Evolutionary conservation across 2,888 invertebrate genomes (phyloP).

Genomic region (Tenthredo notha): DNA sequence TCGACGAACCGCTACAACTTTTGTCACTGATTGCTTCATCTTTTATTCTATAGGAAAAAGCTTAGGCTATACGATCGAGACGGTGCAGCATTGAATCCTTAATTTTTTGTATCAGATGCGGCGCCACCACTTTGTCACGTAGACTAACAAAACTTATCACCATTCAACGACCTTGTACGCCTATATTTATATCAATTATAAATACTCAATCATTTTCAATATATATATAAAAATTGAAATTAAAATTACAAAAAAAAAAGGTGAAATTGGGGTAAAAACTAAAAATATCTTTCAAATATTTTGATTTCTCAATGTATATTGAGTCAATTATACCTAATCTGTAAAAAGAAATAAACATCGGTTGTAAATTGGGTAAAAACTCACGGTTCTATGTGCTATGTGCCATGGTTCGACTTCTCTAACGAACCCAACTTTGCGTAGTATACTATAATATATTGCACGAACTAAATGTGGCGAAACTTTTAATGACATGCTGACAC

Average conservation of each 20-base stretch:
- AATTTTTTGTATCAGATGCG: not conserved
- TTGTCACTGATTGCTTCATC: constrained; percentile 46
- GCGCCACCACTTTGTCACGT: not conserved
- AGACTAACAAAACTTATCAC: not conserved
- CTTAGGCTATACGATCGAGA: constrained; percentile 4
- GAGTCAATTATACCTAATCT: not conserved
- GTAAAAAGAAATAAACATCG: not conserved
- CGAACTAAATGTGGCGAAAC: constrained; percentile 29
- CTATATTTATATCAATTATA: not conserved
- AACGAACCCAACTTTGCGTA: not conserved
- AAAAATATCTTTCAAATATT: not conserved
- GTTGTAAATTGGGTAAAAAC: not conserved
- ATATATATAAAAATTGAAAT: not conserved
- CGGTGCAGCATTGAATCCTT: not conserved
- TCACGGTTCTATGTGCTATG: not conserved
- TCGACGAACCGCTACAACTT: constrained; percentile 42
- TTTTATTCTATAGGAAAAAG: constrained; percentile 41
- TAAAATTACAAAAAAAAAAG: not conserved
- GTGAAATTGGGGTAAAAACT: not conserved
- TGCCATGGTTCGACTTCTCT: not conserved
- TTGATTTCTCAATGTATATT: not conserved
- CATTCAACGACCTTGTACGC: not conserved
- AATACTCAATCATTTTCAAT: not conserved
- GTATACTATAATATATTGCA: not conserved
- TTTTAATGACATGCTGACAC: constrained; percentile 33